phyloP scores from a whole-genome alignment of 2,113 vertebrate genomes.

The Otolemur garnettii region DNA sequence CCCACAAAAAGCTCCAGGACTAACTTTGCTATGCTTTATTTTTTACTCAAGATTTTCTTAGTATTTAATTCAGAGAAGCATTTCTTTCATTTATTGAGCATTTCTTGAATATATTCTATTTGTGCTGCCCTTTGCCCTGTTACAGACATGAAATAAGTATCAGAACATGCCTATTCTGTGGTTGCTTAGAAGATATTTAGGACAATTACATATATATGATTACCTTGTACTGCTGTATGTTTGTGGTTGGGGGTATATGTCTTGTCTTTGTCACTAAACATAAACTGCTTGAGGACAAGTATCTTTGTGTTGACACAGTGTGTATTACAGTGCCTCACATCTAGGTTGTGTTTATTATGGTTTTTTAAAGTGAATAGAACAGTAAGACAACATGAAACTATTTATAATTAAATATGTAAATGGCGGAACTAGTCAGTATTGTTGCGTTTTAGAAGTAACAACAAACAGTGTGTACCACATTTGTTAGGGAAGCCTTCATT shows the following conservation, averaged over 20 bases:
- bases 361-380: slow-evolving; percentile 1
- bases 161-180: slow-evolving; percentile 11
- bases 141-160: neutral
- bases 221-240: neutral
- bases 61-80: neutral
- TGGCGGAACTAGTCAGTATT: neutral
- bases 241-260: neutral
- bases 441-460: slow-evolving; percentile 38
- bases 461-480: neutral
- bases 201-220: neutral
- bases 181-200: neutral
- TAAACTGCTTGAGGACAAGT: neutral
- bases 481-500: neutral
- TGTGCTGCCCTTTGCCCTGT: neutral
- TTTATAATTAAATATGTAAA: neutral
- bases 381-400: neutral
- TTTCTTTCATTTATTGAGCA: slow-evolving; percentile 39
- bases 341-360: slow-evolving; percentile 1
- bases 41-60: neutral
- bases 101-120: slow-evolving; percentile 18
- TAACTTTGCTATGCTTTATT: neutral
- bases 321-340: neutral
- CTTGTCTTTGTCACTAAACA: neutral
- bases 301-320: neutral
- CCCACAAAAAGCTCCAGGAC: neutral